Conservation (phyloP, 2,888 invertebrate genomes). For the Aproaerema taeniolella region DNA sequence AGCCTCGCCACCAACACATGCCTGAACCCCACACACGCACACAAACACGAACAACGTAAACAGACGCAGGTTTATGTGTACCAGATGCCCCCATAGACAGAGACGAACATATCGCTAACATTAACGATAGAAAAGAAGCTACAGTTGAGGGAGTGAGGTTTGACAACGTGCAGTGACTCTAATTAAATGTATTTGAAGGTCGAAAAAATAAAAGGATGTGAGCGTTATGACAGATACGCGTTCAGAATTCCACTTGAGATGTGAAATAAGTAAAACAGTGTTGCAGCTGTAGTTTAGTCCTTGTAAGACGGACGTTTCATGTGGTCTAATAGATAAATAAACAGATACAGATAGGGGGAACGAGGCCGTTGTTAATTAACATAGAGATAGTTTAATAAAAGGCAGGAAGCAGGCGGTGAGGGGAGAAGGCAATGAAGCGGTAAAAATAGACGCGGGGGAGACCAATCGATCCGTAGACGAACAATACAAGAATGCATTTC, state of each 20-base stretch:
- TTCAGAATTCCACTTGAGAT: slow-evolving; percentile 5
- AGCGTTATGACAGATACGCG: slow-evolving; percentile 28
- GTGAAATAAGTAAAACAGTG: background rate
- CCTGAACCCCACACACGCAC: slow-evolving; percentile 61
- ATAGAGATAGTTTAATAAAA: slow-evolving; percentile 77
- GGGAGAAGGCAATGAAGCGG: slow-evolving; percentile 76
- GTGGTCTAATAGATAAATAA: slow-evolving; percentile 66
- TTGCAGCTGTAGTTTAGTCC: background rate
- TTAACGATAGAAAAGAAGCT: slow-evolving; percentile 48
- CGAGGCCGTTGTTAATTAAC: slow-evolving; percentile 75
- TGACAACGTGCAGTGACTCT: slow-evolving; percentile 64
- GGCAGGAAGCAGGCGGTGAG: slow-evolving; percentile 72
- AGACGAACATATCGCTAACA: slow-evolving; percentile 49
- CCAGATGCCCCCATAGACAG: slow-evolving; percentile 73
- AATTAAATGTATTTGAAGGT: slow-evolving; percentile 71
- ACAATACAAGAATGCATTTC: slow-evolving; percentile 58
- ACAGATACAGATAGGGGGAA: slow-evolving; percentile 48
- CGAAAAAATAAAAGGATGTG: slow-evolving; percentile 58
- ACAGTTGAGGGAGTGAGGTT: slow-evolving; percentile 46
- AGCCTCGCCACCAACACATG: slow-evolving; percentile 58
- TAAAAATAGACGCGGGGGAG: slow-evolving; percentile 73
- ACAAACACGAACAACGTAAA: slow-evolving; percentile 60
- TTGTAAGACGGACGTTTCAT: slow-evolving; percentile 47
- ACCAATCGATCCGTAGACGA: slow-evolving; percentile 64
- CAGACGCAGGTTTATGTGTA: slow-evolving; percentile 70